A percentile compares a stretch with the other conserved stretches of the same genome.
phyloP scores from a whole-genome alignment of 2,797 vertebrate genomes.

The Astyanax mexicanus region DNA sequence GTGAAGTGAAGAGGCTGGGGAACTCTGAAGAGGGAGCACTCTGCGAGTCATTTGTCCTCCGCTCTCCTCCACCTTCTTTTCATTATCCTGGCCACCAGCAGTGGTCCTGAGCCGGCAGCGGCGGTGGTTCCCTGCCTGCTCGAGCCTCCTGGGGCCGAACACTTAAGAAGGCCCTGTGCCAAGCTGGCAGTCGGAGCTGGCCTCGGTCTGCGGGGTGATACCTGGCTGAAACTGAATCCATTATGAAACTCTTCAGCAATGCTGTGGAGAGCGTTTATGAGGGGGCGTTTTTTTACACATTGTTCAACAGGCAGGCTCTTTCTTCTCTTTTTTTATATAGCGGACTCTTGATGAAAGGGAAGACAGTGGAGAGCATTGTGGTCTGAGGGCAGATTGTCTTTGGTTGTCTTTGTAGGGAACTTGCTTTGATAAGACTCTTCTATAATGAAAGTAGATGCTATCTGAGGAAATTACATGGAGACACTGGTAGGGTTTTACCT shows the following conservation, averaged over 20 bases:
- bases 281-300: slow-evolving; percentile 41
- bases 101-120: slow-evolving; percentile 1
- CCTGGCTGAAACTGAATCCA: slow-evolving; percentile 56
- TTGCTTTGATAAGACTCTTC: slow-evolving; percentile 45
- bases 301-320: slow-evolving; percentile 38
- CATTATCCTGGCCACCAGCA: slow-evolving; percentile 50
- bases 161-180: slow-evolving; percentile 39
- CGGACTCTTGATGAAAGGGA: too few species aligned
- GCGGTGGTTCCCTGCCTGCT: slow-evolving; percentile 35
- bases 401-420: slow-evolving; percentile 32
- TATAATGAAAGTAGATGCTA: slow-evolving; percentile 50
- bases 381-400: slow-evolving; percentile 13
- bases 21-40: slow-evolving; percentile 47
- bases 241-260: slow-evolving; percentile 38
- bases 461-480: slow-evolving; percentile 48
- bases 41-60: slow-evolving; percentile 21
- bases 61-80: slow-evolving; percentile 54
- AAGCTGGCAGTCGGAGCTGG: slow-evolving; percentile 57
- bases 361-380: slow-evolving; percentile 44
- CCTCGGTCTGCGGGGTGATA: slow-evolving; percentile 48
- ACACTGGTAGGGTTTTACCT: not conserved
- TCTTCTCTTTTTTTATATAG: slow-evolving; percentile 31
- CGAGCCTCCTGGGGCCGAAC: slow-evolving; percentile 36
- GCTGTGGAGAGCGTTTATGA: slow-evolving; percentile 44
- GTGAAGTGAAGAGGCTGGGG: slow-evolving; percentile 39